Percentiles rank a stretch among this genome's conserved stretches.
Evolutionary conservation across 2,888 invertebrate genomes (phyloP).

Genomic region (Trisateles emortualis): DNA sequence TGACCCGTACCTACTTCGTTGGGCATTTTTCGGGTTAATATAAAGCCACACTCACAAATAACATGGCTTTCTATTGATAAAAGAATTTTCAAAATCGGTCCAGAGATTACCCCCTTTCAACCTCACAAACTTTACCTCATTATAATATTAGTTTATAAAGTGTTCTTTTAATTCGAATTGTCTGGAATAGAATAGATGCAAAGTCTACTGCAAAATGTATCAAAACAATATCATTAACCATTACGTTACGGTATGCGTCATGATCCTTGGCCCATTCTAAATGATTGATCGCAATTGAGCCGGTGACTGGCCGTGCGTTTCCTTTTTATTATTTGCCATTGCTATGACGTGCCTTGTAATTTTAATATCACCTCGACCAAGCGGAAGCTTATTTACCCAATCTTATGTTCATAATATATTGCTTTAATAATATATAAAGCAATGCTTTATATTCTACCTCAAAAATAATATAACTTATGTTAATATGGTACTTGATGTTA

Average conservation of each 20-base stretch:
- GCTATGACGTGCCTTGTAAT: constrained; percentile 13
- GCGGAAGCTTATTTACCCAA: constrained; percentile 11
- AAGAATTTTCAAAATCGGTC: too few relatives aligned
- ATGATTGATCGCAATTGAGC: constrained; percentile 36
- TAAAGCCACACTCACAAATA: too few relatives aligned
- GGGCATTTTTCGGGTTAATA: too few relatives aligned
- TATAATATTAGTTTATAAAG: too few relatives aligned
- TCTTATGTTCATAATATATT: not conserved
- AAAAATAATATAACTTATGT: too few relatives aligned
- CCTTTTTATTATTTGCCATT: constrained; percentile 37
- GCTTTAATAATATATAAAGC: not conserved
- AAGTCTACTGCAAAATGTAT: constrained; percentile 21
- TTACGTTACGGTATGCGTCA: constrained; percentile 35
- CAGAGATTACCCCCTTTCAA: too few relatives aligned
- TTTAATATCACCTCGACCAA: constrained; percentile 20
- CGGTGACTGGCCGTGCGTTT: constrained; percentile 27
- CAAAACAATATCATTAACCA: constrained; percentile 23
- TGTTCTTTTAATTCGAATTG: not conserved
- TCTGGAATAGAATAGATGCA: constrained; percentile 3
- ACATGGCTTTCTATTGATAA: too few relatives aligned
- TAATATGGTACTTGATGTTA: not conserved
- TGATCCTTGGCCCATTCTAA: constrained; percentile 47
- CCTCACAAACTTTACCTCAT: too few relatives aligned
- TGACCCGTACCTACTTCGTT: too few relatives aligned
- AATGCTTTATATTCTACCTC: constrained; percentile 1